phyloP scores from a whole-genome alignment of 2,797 vertebrate genomes.

The Chromis chromis region DNA sequence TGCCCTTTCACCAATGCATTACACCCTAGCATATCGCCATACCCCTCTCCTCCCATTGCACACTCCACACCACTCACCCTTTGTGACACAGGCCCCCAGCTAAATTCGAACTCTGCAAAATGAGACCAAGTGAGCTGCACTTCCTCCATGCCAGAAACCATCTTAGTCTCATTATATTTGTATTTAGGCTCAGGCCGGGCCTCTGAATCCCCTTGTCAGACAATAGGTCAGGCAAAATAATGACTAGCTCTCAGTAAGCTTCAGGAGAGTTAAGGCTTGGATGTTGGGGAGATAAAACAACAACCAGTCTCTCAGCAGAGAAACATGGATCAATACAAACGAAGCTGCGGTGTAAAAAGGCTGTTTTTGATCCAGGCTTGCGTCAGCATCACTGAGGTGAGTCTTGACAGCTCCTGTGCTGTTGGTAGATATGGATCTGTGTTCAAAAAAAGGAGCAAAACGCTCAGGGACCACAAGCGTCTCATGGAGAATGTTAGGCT shows the following conservation, averaged over 20 bases:
- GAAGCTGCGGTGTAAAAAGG: conserved; percentile 79
- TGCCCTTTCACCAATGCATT: conserved; percentile 83
- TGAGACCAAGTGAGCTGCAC: conserved; percentile 75
- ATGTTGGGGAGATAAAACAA: conserved; percentile 82
- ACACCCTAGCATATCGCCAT: conserved; percentile 78
- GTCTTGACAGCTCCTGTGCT: conserved; percentile 81
- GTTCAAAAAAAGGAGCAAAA: conserved; percentile 82
- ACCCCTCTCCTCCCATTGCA: conserved; percentile 71
- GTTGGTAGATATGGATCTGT: conserved; percentile 84
- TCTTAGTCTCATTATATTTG: conserved; percentile 82
- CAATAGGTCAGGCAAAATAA: conserved; percentile 80
- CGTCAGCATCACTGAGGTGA: conserved; percentile 80
- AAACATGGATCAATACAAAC: conserved; percentile 82
- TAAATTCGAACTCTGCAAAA: conserved; percentile 77
- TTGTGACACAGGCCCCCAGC: conserved; percentile 80
- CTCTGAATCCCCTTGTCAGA: conserved; percentile 69
- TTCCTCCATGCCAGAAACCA: conserved; percentile 74
- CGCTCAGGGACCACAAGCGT: conserved; percentile 79
- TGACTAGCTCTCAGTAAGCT: conserved; percentile 79
- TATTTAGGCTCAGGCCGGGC: conserved; percentile 73
- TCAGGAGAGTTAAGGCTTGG: conserved; percentile 78
- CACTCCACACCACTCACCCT: conserved; percentile 79
- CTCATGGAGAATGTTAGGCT: conserved; percentile 73
- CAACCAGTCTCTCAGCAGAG: conserved; percentile 82
- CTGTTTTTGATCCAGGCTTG: conserved; percentile 84